Evolutionary conservation across 2,113 vertebrate genomes (phyloP), one percentile per base, ranked within the genome.

Genomic region (Plectropomus leopardus): DNA sequence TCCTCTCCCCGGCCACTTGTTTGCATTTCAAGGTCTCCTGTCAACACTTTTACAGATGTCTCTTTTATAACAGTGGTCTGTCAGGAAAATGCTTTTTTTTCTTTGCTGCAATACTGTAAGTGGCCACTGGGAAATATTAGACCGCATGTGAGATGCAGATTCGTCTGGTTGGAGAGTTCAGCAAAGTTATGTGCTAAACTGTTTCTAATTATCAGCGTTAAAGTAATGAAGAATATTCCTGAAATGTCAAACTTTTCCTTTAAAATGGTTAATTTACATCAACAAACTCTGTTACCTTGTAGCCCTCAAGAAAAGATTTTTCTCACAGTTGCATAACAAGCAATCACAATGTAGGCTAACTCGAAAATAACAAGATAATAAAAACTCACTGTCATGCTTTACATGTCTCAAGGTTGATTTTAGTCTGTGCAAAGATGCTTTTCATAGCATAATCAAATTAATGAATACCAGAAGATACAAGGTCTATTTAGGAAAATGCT

Each of bases 271-370:
- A 1, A 28, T 28, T 67, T 59, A 23, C 5, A 28, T 40, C 59
- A 71, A n/a, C 8, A 8, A 13, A 23, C 64, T 58, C 13, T 36
- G 9, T 77, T 13, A 5, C 42, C 5, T 24, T 34, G 24, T n/a
- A 7, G 50, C 65, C 47, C 48, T 44, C 30, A 24, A 51, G 59
- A 44, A 50, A 68, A 50, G 0, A 26, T 48, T 66, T 55, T 28
- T 71, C 26, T 50, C 1, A 1, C 58, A 44, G 34, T 59, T 65
- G 17, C 71, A 71, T 76, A 66, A 54, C 21, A 53, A 11, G 10
- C 50, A 64, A 48, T 8, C 23, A 13, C 14, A 63, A 26, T 3
- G 1, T 3, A n/a, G n/a, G n/a, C n/a, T n/a, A 42, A 69, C 23
- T 6, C 19, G 16, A 64, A 26, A 23, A 66, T 58, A 51, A 57